Evolutionary conservation across 2,797 vertebrate species (phyloP).

Genomic region (Hypotaenidia philippensis): DNA sequence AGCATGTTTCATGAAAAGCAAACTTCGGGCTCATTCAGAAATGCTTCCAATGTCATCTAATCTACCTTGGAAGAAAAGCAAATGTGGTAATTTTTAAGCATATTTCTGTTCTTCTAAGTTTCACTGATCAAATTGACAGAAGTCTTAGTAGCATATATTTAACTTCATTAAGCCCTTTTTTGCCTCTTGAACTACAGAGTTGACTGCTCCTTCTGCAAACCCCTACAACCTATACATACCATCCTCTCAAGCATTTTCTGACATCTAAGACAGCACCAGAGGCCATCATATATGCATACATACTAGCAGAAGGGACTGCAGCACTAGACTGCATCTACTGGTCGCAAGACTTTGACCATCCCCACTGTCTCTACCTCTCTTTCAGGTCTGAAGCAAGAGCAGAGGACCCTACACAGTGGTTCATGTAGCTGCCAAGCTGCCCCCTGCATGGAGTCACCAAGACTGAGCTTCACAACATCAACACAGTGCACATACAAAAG

Average conservation of each 20-base stretch:
- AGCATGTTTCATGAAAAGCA: neutral
- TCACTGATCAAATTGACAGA: neutral
- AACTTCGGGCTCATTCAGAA: neutral
- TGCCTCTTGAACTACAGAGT: neutral
- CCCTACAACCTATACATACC: rapidly evolving
- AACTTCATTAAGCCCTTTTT: neutral
- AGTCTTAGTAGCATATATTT: neutral
- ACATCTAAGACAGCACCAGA: neutral
- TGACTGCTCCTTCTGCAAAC: neutral
- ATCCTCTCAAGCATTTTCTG: neutral
- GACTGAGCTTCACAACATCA: neutral
- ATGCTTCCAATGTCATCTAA: neutral
- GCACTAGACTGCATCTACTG: neutral
- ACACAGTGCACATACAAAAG: neutral
- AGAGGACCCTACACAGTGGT: rapidly evolving
- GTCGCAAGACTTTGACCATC: neutral
- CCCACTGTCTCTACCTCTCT: neutral
- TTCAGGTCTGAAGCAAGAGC: neutral
- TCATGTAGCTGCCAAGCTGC: neutral
- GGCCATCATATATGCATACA: neutral
- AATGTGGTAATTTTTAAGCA: neutral
- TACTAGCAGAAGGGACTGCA: neutral
- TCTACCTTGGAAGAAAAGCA: neutral
- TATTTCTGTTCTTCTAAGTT: neutral
- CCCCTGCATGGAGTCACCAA: neutral